These are phyloP conservation scores for Liopterus haemorrhoidalis DNA, from an alignment of 2,888 invertebrate species.

Conservation along the genomic window DNA sequence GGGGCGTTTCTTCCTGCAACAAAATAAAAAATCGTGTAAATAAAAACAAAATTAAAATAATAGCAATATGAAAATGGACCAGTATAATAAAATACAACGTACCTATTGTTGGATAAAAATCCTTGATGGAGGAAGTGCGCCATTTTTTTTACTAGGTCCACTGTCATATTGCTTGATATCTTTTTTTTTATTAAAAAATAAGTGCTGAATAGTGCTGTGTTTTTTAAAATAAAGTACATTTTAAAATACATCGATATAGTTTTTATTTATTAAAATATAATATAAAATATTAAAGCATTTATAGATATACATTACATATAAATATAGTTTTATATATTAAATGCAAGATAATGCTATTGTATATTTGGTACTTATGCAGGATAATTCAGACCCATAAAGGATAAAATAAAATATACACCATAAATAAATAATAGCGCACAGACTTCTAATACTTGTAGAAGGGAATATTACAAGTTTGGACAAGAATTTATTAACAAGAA, in stretches of 20 bases:
- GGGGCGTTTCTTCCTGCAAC: constrained; percentile 98
- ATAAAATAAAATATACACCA: no score
- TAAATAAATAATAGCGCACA: no score
- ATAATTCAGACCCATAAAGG: no score
- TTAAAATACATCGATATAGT: constrained; percentile 14
- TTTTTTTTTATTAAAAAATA: not conserved
- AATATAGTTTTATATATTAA: no score
- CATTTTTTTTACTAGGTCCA: constrained; percentile 14
- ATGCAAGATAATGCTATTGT: no score
- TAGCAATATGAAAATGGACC: constrained; percentile 32
- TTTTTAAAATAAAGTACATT: not conserved
- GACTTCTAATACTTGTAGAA: no score
- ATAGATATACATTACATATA: no score
- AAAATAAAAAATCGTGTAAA: constrained; percentile 43
- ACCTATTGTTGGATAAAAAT: no score
- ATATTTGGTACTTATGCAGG: no score
- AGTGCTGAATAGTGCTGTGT: not conserved
- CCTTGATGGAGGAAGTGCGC: no score
- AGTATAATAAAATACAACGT: constrained; percentile 26
- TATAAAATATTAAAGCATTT: constrained; percentile 12
- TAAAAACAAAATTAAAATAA: constrained; percentile 20
- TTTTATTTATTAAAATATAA: not conserved
- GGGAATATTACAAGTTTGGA: no score
- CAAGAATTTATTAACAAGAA: no score
- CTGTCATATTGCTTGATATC: constrained; percentile 19